Percentiles rank a stretch among this genome's conserved stretches.
Evolutionary conservation across 2,797 vertebrate species (phyloP).

Genomic region (Cebuella pygmaea): DNA sequence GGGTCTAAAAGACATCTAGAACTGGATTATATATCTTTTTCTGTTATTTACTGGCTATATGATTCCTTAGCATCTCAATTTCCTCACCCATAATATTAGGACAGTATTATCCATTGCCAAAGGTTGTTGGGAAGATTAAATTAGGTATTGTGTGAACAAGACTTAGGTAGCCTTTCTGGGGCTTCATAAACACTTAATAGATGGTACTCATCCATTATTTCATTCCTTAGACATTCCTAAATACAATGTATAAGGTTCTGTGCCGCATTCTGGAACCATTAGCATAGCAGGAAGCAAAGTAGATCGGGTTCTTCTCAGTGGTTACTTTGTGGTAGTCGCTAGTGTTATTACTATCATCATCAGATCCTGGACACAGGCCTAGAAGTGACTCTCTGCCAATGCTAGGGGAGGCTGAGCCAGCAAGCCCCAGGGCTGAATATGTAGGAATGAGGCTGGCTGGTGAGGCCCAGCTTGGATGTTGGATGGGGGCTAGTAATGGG

Average conservation of each 20-base stretch:
- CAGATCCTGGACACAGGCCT: not conserved
- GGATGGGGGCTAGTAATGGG: not conserved
- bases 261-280: not conserved
- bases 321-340: not conserved
- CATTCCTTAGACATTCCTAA: not conserved
- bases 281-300: not conserved
- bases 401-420: not conserved
- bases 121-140: not conserved
- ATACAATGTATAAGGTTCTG: not conserved
- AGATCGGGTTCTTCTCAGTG: not conserved
- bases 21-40: not conserved
- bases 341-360: not conserved
- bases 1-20: not conserved
- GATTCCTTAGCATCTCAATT: not conserved
- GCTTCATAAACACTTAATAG: not conserved
- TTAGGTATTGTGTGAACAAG: not conserved
- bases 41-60: not conserved
- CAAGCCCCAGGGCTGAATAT: not conserved
- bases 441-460: not conserved
- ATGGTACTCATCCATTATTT: not conserved
- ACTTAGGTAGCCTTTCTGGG: not conserved
- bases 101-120: not conserved
- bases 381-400: not conserved
- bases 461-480: not conserved
- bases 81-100: slow-evolving; percentile 4